A percentile compares a stretch with the other conserved stretches of the same genome.
These are phyloP conservation scores for Gouania willdenowi DNA, from an alignment of 2,797 vertebrate species.

Conservation along the genomic window DNA sequence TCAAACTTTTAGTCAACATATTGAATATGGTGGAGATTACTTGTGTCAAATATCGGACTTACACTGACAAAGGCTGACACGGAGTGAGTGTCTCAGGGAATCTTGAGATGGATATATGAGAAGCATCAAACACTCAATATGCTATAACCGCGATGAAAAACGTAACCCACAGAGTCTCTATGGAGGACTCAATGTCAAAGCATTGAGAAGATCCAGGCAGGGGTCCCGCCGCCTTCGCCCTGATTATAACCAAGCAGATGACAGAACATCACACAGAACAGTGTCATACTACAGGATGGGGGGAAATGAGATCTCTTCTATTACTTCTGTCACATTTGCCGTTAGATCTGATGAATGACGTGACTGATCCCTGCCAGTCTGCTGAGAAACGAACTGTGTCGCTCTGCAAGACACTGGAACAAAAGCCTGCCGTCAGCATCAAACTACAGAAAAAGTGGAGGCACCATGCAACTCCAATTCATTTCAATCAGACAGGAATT, in stretches of 20 bases:
- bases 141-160: slow-evolving; percentile 20
- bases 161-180: slow-evolving; percentile 32
- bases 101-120: slow-evolving; percentile 36
- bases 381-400: slow-evolving; percentile 37
- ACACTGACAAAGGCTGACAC: slow-evolving; percentile 26
- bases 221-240: slow-evolving; percentile 40
- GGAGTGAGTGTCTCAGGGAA: slow-evolving; percentile 30
- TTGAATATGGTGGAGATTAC: slow-evolving; percentile 14
- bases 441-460: slow-evolving; percentile 18
- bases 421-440: slow-evolving; percentile 30
- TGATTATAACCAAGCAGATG: slow-evolving; percentile 59
- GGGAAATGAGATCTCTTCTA: slow-evolving; percentile 25
- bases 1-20: too few relatives aligned
- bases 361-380: slow-evolving; percentile 43
- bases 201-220: slow-evolving; percentile 30
- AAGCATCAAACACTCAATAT: slow-evolving; percentile 33
- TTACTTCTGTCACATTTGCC: slow-evolving; percentile 47
- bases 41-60: slow-evolving; percentile 11
- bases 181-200: slow-evolving; percentile 33
- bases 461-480: slow-evolving; percentile 5
- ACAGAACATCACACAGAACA: slow-evolving; percentile 34
- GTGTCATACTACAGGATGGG: slow-evolving; percentile 19
- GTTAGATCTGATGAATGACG: slow-evolving; percentile 46
- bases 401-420: slow-evolving; percentile 6
- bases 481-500: slow-evolving; percentile 24